Percentiles rank a stretch among this genome's conserved stretches.
These are phyloP conservation scores for Corydoras sp. DNA, from an alignment of 2,113 vertebrate species.

Conservation along the genomic window DNA sequence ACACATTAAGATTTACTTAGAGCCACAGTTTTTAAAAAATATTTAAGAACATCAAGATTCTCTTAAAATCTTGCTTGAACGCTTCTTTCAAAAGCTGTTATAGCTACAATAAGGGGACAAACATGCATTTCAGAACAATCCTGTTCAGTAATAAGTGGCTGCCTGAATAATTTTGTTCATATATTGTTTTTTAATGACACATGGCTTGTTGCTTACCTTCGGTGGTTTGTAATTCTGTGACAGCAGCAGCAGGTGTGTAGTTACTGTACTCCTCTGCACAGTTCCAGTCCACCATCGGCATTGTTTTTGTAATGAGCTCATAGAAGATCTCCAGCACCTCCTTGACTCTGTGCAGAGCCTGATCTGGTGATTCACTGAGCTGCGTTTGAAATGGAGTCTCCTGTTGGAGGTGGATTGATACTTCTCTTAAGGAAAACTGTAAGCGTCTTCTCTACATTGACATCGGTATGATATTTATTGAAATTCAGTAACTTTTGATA, in stretches of 20 bases:
- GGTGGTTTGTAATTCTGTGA: conserved; percentile 47
- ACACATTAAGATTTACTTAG: not conserved
- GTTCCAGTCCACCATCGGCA: conserved; percentile 60
- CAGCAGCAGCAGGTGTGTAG: conserved; percentile 28
- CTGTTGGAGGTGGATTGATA: conserved; percentile 42
- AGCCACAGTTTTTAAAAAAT: too few species aligned
- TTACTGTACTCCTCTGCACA: conserved; percentile 62
- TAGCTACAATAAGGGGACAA: too few species aligned
- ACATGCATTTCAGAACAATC: too few species aligned
- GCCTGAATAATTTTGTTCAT: too few species aligned
- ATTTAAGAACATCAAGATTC: too few species aligned
- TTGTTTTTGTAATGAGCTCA: conserved; percentile 58
- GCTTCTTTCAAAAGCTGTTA: too few species aligned
- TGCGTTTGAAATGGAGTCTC: conserved; percentile 63
- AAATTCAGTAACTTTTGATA: too few species aligned
- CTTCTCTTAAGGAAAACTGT: not conserved
- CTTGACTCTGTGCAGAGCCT: conserved; percentile 57
- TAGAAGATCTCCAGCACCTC: conserved; percentile 63
- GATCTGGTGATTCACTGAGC: conserved; percentile 55
- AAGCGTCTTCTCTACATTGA: not conserved
- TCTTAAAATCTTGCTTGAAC: too few species aligned
- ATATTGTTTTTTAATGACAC: not conserved
- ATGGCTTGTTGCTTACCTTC: conserved; percentile 33
- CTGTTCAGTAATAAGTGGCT: too few species aligned
- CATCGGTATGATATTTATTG: too few species aligned